Conservation (phyloP, 2,797 vertebrate genomes). For the Chaunax sp. region DNA sequence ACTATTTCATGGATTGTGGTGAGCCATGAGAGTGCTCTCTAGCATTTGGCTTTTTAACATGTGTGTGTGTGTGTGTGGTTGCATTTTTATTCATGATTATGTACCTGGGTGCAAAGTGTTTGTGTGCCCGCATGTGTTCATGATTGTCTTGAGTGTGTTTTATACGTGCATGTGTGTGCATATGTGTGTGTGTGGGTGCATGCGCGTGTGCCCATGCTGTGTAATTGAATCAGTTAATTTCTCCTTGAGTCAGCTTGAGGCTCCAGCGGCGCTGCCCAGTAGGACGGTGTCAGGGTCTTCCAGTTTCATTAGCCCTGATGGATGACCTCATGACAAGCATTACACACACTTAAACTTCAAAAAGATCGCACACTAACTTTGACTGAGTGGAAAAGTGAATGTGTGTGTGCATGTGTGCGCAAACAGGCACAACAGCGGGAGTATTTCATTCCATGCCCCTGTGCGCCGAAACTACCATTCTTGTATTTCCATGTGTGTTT, state of each 20-base stretch:
- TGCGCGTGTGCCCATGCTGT: constrained; percentile 42
- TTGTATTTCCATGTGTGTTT: constrained; percentile 43
- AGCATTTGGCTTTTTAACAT: constrained; percentile 14
- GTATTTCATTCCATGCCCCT: constrained; percentile 58
- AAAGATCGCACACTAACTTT: constrained; percentile 58
- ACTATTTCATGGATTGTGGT: constrained; percentile 24
- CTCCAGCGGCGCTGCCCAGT: constrained; percentile 76
- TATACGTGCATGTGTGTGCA: not conserved
- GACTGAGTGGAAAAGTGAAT: constrained; percentile 48
- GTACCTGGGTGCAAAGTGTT: constrained; percentile 26
- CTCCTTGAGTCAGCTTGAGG: constrained; percentile 77
- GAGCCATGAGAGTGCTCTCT: not conserved
- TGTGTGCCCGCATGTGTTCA: not conserved
- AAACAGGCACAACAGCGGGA: constrained; percentile 45
- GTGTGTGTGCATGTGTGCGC: constrained; percentile 27
- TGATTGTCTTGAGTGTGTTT: constrained; percentile 9
- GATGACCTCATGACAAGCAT: constrained; percentile 80
- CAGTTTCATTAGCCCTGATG: constrained; percentile 83
- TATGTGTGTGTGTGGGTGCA: constrained; percentile 9
- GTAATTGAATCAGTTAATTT: constrained; percentile 80
- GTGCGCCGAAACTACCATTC: constrained; percentile 45
- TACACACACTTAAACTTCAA: constrained; percentile 74
- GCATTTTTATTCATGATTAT: constrained; percentile 34
- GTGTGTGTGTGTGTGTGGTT: constrained; percentile 16
- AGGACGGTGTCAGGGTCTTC: constrained; percentile 75